These are phyloP conservation scores for Rafetus swinhoei DNA, from an alignment of 2,113 vertebrate genomes.

Conservation along the genomic window DNA sequence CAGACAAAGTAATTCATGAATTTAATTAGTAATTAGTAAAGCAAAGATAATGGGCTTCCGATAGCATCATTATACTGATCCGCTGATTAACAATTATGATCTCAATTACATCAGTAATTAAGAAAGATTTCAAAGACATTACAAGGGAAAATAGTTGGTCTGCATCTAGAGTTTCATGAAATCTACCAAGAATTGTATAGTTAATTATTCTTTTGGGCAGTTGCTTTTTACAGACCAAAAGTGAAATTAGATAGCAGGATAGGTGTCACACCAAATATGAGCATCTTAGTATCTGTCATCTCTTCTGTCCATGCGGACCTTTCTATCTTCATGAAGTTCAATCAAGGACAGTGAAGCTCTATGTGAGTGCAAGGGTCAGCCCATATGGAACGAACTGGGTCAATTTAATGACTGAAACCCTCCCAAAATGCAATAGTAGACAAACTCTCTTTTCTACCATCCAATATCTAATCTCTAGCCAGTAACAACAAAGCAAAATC, in stretches of 20 bases:
- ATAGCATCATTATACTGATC: constrained; percentile 47
- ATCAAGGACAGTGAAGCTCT: neutral
- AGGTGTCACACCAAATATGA: neutral
- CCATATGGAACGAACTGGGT: neutral
- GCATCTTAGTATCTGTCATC: neutral
- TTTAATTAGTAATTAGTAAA: constrained; percentile 40
- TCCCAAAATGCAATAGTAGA: neutral
- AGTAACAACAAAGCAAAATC: neutral
- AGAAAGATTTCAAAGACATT: constrained; percentile 51
- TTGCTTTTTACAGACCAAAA: neutral
- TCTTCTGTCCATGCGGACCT: neutral
- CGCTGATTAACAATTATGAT: constrained; percentile 68
- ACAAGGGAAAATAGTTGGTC: constrained; percentile 12
- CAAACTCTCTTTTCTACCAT: neutral
- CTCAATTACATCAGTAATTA: constrained; percentile 54
- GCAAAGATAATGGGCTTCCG: constrained; percentile 33
- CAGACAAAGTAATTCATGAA: neutral
- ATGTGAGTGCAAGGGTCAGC: neutral
- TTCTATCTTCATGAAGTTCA: neutral
- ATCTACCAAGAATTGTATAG: neutral
- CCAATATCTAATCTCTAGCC: neutral
- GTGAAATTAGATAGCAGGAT: neutral
- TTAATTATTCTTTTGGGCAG: constrained; percentile 4
- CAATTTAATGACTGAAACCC: neutral
- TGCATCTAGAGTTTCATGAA: neutral